Evolutionary conservation across 2,113 vertebrate species (phyloP), one percentile per base, ranked within the genome.

Genomic region (Oryzias curvinotus): DNA sequence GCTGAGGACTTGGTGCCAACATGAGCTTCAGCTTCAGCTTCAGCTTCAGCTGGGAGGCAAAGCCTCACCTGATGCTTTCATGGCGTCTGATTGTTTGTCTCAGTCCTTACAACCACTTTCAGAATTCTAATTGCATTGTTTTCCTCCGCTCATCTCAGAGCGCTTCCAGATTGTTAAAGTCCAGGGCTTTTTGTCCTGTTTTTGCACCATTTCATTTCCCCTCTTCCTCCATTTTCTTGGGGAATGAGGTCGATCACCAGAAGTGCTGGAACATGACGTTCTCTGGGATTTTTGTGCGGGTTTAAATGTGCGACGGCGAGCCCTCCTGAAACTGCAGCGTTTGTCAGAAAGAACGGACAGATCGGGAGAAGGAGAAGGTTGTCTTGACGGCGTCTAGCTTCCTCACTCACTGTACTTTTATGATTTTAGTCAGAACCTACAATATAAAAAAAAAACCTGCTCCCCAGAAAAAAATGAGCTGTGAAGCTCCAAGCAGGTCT

Each of bases 121-220:
- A 12, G 23, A 54, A 57, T 50, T 1, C 65, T n/a, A 60, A 63
- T 6, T 12, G 51, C 5, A 64, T 52, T 53, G 65, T 69, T 77
- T 57, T 30, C n/a, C 36, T 36, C 12, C 12, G 1, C 52, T 48
- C 16, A 2, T 16, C 19, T 62, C 3, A 0, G 4, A 36, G 69
- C 43, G 44, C 45, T 75, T 70, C 72, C 75, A 57, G 66, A 50
- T 57, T 46, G 23, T 10, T 43, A 52, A n/a, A 46, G 52, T 1
- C 50, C 50, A 41, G 44, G 3, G 4, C 30, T 58, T 21, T 7
- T 44, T 30, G 36, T 52, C 26, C 16, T 19, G 7, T 52, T 53
- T 43, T 46, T 5, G 1, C 17, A n/a, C 14, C 54, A 41, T 65
- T 68, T 78, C 30, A 52, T 81, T 74, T 78, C 58, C 42, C 59